phyloP scores from a whole-genome alignment of 2,797 vertebrate genomes.

The Poecile montanus region DNA sequence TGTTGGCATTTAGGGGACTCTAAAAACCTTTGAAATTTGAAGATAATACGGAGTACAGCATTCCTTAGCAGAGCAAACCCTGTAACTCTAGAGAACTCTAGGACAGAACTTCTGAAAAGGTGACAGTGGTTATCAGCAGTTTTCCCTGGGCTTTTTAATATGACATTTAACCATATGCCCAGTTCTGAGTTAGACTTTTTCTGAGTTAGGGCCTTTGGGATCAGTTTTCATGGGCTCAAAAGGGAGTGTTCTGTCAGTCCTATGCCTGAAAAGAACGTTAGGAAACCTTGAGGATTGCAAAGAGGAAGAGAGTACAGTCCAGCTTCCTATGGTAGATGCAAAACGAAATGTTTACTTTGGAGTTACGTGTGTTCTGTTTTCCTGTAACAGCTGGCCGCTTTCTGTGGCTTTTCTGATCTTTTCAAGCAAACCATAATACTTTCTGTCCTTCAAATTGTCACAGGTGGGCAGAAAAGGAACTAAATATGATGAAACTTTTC shows the following conservation, averaged over 20 bases:
- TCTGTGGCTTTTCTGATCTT: background rate
- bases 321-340: background rate
- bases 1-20: background rate
- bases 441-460: conserved; percentile 45
- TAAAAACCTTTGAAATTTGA: background rate
- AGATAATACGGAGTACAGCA: background rate
- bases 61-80: background rate
- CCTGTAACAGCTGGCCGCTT: background rate
- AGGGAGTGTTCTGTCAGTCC: background rate
- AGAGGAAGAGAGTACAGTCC: background rate
- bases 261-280: background rate
- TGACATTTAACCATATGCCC: background rate
- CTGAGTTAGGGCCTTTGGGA: background rate
- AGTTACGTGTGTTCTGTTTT: background rate
- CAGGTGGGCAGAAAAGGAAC: conserved; percentile 99
- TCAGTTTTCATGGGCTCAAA: background rate
- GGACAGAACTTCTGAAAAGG: background rate
- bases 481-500: conserved; percentile 99
- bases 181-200: background rate
- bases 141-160: background rate
- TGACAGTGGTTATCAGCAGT: background rate
- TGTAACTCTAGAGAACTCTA: background rate
- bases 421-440: background rate
- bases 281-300: background rate
- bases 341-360: background rate